phyloP scores from a whole-genome alignment of 2,113 vertebrate species.

The Phaethornis superciliosus region DNA sequence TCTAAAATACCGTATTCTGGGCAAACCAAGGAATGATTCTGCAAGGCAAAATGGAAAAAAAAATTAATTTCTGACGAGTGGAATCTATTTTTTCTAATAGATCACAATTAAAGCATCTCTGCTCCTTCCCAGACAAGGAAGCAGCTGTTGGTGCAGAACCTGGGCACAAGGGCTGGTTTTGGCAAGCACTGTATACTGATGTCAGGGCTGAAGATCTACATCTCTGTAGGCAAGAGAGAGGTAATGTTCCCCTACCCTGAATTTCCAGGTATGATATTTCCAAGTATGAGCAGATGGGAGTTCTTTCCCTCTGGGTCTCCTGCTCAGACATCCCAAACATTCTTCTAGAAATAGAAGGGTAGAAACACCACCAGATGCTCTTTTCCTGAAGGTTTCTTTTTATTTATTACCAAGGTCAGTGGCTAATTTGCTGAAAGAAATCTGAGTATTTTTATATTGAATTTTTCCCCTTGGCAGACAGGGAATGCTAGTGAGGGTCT shows the following conservation, averaged over 20 bases:
- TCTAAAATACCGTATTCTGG: accelerated
- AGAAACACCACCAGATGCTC: not conserved
- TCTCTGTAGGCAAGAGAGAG: not conserved
- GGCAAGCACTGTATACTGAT: accelerated
- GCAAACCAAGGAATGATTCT: not conserved
- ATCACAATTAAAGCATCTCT: not conserved
- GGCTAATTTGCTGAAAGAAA: no score
- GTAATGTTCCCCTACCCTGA: not conserved
- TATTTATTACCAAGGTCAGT: no score
- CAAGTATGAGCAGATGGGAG: not conserved
- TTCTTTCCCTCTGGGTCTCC: not conserved
- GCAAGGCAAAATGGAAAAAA: accelerated
- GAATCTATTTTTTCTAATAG: not conserved
- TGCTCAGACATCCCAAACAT: not conserved
- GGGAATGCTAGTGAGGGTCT: not conserved
- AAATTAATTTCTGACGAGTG: not conserved
- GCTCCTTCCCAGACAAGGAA: not conserved
- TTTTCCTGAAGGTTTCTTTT: not conserved
- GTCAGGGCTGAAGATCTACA: no score
- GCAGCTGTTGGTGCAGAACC: not conserved
- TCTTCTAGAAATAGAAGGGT: not conserved
- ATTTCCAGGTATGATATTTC: not conserved
- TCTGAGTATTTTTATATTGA: accelerated
- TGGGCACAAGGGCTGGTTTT: not conserved
- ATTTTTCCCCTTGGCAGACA: not conserved